Evolutionary conservation across 1,140 invertebrate species (phyloP), one percentile per base, ranked within the genome.

Genomic region (Tetramorium alpestre): DNA sequence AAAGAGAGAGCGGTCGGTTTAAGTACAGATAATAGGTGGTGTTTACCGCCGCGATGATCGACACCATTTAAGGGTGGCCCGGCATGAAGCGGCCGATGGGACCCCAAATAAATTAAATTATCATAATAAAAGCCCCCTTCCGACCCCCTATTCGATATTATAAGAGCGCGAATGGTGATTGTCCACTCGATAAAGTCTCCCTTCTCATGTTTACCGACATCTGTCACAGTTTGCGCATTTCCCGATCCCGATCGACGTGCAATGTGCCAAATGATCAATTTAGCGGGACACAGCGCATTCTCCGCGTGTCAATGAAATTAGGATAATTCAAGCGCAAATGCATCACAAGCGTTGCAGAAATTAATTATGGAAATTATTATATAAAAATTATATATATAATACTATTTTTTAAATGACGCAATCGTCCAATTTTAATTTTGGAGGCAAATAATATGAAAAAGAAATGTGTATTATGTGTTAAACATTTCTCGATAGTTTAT

Each of bases 71-170:
- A 94, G 93, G 93, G 93, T 93, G 91, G 88, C 64, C 58, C 56
- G 92, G 92, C 93, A 93, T 93, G 91, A 94, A 94, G 88, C 89
- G 93, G 91, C 94, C 93, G 94, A 94, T 94, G 92, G 94, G 91
- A 94, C 90, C 92, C 93, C 92, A 94, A 94, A 94, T 94, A 94
- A 94, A 94, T 94, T 94, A 94, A 94, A 94, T 94, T 94, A 94
- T 94, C 94, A 94, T 94, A 89, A 94, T 94, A 94, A 94, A 94
- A 91, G 92, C 85, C 80, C 78, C 84, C 73, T 81, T 76, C 70
- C 77, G 51, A 38, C 65, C 78, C 41, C 62, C 18, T 72, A 77
- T 70, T 89, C 86, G 86, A 93, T 88, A 90, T 89, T 88, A 90
- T 89, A 92, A 92, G 90, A 91, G 91, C 85, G 88, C 91, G 89